These are phyloP conservation scores for Ooceraea biroi DNA, from an alignment of 1,140 invertebrate species.

Conservation along the genomic window DNA sequence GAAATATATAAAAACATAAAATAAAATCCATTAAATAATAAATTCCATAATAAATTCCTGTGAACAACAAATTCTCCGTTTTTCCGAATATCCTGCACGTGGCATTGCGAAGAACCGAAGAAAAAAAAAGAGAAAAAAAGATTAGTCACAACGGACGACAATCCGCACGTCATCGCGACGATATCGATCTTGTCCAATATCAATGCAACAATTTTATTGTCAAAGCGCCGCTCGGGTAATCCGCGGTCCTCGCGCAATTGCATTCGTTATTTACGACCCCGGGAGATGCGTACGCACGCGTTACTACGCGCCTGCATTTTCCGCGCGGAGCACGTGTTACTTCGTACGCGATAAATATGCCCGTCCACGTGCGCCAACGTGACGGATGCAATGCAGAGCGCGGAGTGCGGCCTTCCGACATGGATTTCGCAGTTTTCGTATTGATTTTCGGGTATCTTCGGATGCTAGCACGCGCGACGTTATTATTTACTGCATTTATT, in stretches of 20 bases:
- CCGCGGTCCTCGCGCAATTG: not conserved
- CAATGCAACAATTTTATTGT: conserved; percentile 23
- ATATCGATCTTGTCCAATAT: conserved; percentile 7
- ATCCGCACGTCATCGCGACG: not conserved
- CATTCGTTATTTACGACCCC: conserved; percentile 46
- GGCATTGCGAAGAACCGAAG: too few species aligned
- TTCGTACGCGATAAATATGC: conserved; percentile 23
- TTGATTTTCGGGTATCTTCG: not conserved
- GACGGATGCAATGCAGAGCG: conserved; percentile 6
- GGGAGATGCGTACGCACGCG: not conserved
- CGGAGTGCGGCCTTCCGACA: not conserved
- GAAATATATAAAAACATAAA: too few species aligned
- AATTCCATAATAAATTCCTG: too few species aligned
- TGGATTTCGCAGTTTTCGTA: not conserved
- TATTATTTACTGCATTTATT: not conserved
- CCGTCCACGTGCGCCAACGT: conserved; percentile 18
- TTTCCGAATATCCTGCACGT: not conserved
- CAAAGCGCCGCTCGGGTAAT: conserved; percentile 19
- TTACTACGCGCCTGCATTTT: conserved; percentile 40
- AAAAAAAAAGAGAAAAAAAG: not conserved
- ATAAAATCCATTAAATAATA: too few species aligned
- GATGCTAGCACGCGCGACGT: not conserved
- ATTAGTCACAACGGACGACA: not conserved
- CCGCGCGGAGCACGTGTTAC: conserved; percentile 33
- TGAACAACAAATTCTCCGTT: too few species aligned